Evolutionary conservation across 2,888 invertebrate genomes (phyloP).

Genomic region (Andrena bicolor): DNA sequence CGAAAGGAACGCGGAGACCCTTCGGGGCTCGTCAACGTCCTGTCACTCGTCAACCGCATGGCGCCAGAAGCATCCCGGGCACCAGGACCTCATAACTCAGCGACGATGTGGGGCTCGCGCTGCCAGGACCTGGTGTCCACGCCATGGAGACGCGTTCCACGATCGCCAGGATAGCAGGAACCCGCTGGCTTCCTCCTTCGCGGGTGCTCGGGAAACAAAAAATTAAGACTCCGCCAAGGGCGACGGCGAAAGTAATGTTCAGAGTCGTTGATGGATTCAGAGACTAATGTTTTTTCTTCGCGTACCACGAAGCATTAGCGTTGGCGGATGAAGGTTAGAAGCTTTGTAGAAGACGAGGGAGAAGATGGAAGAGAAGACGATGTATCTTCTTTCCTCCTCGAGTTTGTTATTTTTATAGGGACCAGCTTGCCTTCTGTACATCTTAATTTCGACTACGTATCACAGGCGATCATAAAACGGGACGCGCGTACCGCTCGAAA

Average conservation of each 20-base stretch:
- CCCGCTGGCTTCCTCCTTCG: neutral
- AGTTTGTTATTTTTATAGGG: slow-evolving; percentile 13
- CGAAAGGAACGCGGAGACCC: slow-evolving; percentile 6
- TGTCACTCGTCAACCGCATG: slow-evolving; percentile 80
- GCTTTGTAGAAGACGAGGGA: too few relatives aligned
- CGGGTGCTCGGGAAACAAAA: neutral
- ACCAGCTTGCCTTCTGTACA: slow-evolving; percentile 57
- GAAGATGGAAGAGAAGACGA: neutral
- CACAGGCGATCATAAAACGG: slow-evolving; percentile 72
- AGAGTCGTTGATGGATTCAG: neutral
- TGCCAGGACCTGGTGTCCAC: slow-evolving; percentile 37
- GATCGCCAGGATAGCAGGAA: slow-evolving; percentile 73
- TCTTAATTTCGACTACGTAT: slow-evolving; percentile 67
- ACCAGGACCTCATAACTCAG: slow-evolving; percentile 80
- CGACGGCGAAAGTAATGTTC: neutral
- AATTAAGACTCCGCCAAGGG: slow-evolving; percentile 2
- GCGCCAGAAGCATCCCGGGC: slow-evolving; percentile 81
- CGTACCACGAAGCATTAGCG: too few relatives aligned
- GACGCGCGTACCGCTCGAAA: slow-evolving; percentile 57
- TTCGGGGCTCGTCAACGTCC: slow-evolving; percentile 67
- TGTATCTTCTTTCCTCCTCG: neutral
- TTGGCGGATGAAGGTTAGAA: neutral
- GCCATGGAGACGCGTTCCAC: slow-evolving; percentile 48
- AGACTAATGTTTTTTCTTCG: neutral
- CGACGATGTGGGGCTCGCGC: slow-evolving; percentile 28